A percentile compares a stretch with the other conserved stretches of the same genome.
These are phyloP conservation scores for Polia nebulosa DNA, from an alignment of 2,888 invertebrate genomes.

Conservation along the genomic window DNA sequence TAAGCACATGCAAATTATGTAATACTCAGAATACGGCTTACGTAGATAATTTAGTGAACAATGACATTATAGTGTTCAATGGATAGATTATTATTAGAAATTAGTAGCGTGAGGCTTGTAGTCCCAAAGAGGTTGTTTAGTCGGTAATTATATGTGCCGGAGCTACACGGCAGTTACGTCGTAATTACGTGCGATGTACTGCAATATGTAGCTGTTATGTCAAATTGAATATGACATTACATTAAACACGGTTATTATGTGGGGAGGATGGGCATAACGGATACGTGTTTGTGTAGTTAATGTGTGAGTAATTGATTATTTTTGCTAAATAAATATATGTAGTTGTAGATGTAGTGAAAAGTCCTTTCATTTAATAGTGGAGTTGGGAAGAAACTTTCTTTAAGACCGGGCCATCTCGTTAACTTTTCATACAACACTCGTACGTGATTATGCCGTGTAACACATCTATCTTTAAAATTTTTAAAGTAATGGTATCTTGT, in stretches of 20 bases:
- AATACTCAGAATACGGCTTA: conserved; percentile 58
- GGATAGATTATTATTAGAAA: conserved; percentile 69
- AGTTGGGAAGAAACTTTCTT: too few species aligned
- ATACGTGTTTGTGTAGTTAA: background rate
- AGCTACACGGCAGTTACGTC: conserved; percentile 44
- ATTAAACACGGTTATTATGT: conserved; percentile 19
- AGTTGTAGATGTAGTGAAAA: background rate
- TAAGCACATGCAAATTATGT: conserved; percentile 55
- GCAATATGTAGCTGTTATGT: conserved; percentile 36
- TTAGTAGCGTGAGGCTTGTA: conserved; percentile 68
- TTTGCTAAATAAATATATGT: background rate
- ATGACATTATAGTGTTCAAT: conserved; percentile 58
- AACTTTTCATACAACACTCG: too few species aligned
- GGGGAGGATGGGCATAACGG: background rate
- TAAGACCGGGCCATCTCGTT: too few species aligned
- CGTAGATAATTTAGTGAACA: conserved; percentile 61
- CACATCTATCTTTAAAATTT: too few species aligned
- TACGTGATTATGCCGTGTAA: too few species aligned
- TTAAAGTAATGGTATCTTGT: too few species aligned
- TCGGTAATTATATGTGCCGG: conserved; percentile 56
- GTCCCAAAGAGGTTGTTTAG: conserved; percentile 65
- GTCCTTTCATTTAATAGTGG: background rate
- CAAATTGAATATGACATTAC: conserved; percentile 47
- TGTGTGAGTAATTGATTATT: background rate
- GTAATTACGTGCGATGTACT: conserved; percentile 49